These are phyloP conservation scores for Epizoanthus ramosus DNA, from an alignment of 92 coral and sea anemone genomes.

Conservation along the genomic window DNA sequence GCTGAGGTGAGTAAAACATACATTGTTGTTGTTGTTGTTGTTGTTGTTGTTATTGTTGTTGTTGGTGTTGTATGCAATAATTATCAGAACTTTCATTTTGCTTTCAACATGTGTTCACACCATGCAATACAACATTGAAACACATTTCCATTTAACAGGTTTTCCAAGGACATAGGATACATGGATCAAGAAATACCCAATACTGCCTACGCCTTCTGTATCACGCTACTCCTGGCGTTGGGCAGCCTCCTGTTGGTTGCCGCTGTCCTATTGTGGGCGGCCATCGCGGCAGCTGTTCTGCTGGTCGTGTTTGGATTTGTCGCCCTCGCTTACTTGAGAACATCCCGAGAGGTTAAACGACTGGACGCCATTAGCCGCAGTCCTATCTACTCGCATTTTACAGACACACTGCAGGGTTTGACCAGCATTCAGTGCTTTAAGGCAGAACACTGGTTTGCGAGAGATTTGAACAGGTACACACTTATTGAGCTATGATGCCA, in stretches of 20 bases:
- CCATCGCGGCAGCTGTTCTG: constrained; percentile 12
- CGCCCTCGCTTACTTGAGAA: constrained; percentile 6
- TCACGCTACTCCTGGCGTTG: background rate
- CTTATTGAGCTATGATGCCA: too few relatives aligned
- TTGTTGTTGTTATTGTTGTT: too few relatives aligned
- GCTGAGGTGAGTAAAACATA: too few relatives aligned
- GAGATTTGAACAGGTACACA: constrained; percentile 20
- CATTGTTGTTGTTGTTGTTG: too few relatives aligned
- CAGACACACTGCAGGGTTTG: constrained; percentile 23
- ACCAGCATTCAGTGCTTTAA: constrained; percentile 33
- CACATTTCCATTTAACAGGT: background rate
- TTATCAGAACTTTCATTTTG: too few relatives aligned
- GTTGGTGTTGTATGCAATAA: too few relatives aligned
- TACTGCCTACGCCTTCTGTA: background rate
- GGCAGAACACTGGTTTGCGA: constrained; percentile 8
- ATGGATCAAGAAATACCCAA: constrained; percentile 30
- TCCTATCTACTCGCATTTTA: constrained; percentile 24
- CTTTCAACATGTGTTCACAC: too few relatives aligned
- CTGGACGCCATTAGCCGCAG: constrained; percentile 32
- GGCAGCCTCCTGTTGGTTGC: constrained; percentile 26
- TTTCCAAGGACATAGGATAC: constrained; percentile 25
- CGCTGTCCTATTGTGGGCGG: constrained; percentile 29
- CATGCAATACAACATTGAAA: too few relatives aligned
- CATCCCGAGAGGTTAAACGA: constrained; percentile 27
- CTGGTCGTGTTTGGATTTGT: background rate